Evolutionary conservation across 2,113 vertebrate genomes (phyloP).

Genomic region (Tylochromis polylepis): DNA sequence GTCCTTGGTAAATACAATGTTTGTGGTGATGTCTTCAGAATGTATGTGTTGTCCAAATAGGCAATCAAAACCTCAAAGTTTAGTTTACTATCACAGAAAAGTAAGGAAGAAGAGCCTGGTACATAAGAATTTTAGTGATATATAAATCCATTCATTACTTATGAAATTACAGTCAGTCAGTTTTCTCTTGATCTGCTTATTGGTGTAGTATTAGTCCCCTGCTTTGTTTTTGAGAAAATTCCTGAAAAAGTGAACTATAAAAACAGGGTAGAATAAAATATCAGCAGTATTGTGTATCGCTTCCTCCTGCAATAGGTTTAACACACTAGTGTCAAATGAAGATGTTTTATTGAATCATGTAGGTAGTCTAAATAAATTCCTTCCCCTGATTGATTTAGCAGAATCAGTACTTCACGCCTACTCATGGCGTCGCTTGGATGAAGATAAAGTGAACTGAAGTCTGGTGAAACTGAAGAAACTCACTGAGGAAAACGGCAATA

Average conservation of each 20-base stretch:
- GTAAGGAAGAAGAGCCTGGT: neutral
- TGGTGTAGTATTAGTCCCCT: neutral
- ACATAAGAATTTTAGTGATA: neutral
- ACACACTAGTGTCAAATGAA: neutral
- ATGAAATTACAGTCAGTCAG: neutral
- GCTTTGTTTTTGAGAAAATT: neutral
- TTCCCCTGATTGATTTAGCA: neutral
- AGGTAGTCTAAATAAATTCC: neutral
- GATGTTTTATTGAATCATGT: neutral
- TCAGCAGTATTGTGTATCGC: neutral
- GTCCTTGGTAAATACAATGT: neutral
- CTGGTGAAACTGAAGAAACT: neutral
- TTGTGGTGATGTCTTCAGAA: neutral
- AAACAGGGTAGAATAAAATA: neutral
- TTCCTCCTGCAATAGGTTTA: neutral
- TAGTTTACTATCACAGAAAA: neutral
- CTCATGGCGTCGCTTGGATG: neutral
- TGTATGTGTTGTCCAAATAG: neutral
- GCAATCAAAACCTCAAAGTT: neutral
- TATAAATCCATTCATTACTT: neutral
- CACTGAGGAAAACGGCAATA: accelerated
- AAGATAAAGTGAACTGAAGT: neutral
- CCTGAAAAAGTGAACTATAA: neutral
- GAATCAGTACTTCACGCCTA: neutral
- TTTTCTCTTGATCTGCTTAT: neutral